Evolutionary conservation across 2,888 invertebrate species (phyloP), one percentile per base, ranked within the genome.

Genomic region (Malthinus flaveolus): DNA sequence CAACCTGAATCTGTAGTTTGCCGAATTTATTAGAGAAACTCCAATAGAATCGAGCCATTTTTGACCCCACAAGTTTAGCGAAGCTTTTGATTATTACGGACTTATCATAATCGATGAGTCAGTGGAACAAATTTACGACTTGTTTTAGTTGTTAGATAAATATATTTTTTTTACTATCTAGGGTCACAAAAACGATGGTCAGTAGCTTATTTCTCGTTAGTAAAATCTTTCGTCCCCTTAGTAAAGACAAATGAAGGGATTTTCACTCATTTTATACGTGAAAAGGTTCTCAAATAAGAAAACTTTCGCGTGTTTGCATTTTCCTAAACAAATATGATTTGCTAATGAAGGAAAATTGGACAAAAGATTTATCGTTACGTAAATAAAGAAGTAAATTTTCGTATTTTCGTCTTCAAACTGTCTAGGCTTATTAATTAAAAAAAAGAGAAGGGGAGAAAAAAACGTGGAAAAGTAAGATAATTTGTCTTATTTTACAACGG

Each of bases 171-270:
- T 67, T 59, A 65, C 60, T 67, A 62, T 66, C 62, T 66, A 68
- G 68, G 68, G 71, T 68, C 55, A 65, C 63, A 63, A 58, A 59
- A 56, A 48, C 34, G 33, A 54, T 63, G 64, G 54, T 66, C 59
- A 63, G 64, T 57, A 58, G 64, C 67, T 71, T 71, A 69, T 42
- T 69, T 66, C 68, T 71, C 72, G 73, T 74, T 75, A 75, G 77
- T 76, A 75, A 75, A 71, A 74, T 73, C 75, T 71, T 75, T 74
- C 75, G 73, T 73, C 70, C 73, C 68, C 70, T 72, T 73, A 23
- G 71, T 75, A 74, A 75, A 75, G 76, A 75, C 74, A 75, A 77
- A 77, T 75, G 75, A 77, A 75, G 72, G 75, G 75, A 75, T 75
- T 75, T 74, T 71, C 75, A 73, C 73, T 75, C 71, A 73, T 74